Percentiles rank a stretch among this genome's conserved stretches.
Evolutionary conservation across 2,888 invertebrate species (phyloP).

Genomic region (Drosophila falleni): DNA sequence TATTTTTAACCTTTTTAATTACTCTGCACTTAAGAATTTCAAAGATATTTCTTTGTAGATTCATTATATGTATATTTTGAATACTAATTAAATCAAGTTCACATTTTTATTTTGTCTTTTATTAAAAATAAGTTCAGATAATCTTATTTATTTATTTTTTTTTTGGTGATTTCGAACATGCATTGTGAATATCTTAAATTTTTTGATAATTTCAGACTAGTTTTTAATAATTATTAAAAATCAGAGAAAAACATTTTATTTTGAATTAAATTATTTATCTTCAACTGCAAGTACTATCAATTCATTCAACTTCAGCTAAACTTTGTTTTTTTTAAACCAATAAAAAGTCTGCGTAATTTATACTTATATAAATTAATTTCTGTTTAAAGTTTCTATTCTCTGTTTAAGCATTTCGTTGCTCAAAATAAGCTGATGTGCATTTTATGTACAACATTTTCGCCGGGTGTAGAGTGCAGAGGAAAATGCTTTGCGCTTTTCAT

Average conservation of each 20-base stretch:
- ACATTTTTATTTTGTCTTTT: too few species aligned
- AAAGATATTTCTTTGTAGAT: too few species aligned
- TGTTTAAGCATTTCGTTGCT: background rate
- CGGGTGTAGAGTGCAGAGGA: slow-evolving; percentile 24
- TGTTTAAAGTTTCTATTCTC: background rate
- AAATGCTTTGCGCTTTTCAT: slow-evolving; percentile 36
- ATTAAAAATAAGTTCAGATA: too few species aligned
- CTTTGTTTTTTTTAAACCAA: background rate
- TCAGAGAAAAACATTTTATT: background rate
- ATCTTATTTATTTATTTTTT: too few species aligned
- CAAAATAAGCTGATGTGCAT: slow-evolving; percentile 7
- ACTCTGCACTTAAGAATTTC: too few species aligned
- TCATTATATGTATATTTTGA: too few species aligned
- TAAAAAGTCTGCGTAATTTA: background rate
- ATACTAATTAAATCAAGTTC: too few species aligned
- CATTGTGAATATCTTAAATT: too few species aligned
- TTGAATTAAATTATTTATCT: background rate
- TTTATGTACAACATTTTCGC: slow-evolving; percentile 12
- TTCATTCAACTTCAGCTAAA: background rate
- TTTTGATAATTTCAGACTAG: too few species aligned
- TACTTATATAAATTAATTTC: background rate
- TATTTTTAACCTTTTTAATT: too few species aligned
- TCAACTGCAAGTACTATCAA: background rate
- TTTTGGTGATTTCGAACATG: too few species aligned
- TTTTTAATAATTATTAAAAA: background rate